phyloP scores from a whole-genome alignment of 1,140 invertebrate genomes.

The Hydropsyche tenuis region DNA sequence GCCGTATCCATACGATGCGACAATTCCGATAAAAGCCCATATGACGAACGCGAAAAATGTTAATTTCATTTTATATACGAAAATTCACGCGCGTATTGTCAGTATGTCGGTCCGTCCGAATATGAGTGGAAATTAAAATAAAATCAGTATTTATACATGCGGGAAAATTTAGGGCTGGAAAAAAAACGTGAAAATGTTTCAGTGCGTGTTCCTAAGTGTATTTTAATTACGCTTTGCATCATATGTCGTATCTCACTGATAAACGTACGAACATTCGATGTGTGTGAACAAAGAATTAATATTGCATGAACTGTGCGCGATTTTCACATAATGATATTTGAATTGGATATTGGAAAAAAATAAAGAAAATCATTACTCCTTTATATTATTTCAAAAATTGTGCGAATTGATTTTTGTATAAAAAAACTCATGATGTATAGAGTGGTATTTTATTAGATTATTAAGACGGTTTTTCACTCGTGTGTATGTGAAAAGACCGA shows the following conservation, averaged over 20 bases:
- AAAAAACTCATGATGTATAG: too few species aligned
- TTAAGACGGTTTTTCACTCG: background rate
- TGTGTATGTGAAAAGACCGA: background rate
- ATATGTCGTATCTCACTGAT: background rate
- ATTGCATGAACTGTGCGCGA: background rate
- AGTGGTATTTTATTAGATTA: too few species aligned
- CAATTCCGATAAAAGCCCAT: background rate
- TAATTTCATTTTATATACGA: background rate
- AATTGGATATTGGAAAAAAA: too few species aligned
- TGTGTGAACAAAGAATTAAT: slow-evolving; percentile 14
- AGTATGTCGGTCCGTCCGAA: background rate
- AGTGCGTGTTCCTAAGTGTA: background rate
- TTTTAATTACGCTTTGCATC: slow-evolving; percentile 24
- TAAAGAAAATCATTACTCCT: too few species aligned
- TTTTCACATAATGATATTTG: background rate
- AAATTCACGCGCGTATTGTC: background rate
- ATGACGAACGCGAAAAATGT: background rate
- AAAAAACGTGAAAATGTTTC: background rate
- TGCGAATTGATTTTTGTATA: too few species aligned
- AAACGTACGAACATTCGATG: background rate
- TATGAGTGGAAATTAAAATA: slow-evolving; percentile 1
- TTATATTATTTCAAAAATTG: too few species aligned
- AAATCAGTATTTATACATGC: background rate
- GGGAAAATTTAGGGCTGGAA: background rate
- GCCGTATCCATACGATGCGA: background rate